Evolutionary conservation across 2,888 invertebrate species (phyloP).

Genomic region (Phyto melanocephala): DNA sequence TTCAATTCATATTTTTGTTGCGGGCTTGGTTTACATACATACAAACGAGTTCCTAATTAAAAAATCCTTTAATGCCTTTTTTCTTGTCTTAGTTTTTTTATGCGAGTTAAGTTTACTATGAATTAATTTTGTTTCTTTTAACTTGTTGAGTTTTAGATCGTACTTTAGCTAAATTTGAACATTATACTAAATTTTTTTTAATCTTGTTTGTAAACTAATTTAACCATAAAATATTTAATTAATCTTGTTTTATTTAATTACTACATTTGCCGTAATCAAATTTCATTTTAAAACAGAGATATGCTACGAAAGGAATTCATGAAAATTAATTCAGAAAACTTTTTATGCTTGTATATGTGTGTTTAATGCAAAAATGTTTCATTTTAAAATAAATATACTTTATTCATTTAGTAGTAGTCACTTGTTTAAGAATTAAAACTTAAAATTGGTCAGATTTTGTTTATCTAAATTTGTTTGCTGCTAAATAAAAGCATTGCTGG

Average conservation of each 20-base stretch:
- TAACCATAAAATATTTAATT: constrained; percentile 12
- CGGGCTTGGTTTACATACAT: too few relatives aligned
- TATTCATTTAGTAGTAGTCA: background rate
- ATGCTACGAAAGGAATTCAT: constrained; percentile 12
- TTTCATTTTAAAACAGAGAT: constrained; percentile 20
- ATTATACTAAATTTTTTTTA: constrained; percentile 8
- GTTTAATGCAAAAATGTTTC: constrained; percentile 49
- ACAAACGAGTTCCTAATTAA: constrained; percentile 23
- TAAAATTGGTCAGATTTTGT: constrained; percentile 63
- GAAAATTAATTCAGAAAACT: constrained; percentile 1
- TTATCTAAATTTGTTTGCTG: constrained; percentile 20
- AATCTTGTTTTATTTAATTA: background rate
- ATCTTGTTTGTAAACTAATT: background rate
- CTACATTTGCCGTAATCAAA: background rate
- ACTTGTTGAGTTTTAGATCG: background rate
- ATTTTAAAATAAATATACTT: background rate
- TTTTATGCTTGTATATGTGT: constrained; percentile 2
- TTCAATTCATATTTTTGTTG: too few relatives aligned
- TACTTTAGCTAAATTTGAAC: constrained; percentile 46
- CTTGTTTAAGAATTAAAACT: background rate
- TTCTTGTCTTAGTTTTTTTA: constrained; percentile 6
- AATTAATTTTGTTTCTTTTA: background rate
- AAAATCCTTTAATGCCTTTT: too few relatives aligned
- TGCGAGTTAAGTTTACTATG: constrained; percentile 46
- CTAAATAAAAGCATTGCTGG: constrained; percentile 35